Conservation (phyloP, 2,113 vertebrate genomes). For the Siniperca knerii region DNA sequence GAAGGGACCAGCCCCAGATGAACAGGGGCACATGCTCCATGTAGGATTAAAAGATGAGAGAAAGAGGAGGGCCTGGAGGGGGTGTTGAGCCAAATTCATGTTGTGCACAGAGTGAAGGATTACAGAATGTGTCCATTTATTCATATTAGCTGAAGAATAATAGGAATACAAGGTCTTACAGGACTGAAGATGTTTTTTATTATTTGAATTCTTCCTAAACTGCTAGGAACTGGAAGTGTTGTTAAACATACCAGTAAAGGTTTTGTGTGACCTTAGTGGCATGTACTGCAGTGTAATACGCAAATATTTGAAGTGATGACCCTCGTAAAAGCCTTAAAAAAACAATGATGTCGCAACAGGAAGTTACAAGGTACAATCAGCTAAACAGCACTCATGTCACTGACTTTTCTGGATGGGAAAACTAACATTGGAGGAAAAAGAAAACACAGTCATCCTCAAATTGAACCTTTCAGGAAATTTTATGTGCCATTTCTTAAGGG, state of each 20-base stretch:
- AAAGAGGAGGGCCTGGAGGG: neutral
- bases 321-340: conserved; percentile 45
- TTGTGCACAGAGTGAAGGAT: neutral
- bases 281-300: neutral
- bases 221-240: conserved; percentile 2
- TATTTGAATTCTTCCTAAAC: conserved; percentile 23
- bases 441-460: conserved; percentile 28
- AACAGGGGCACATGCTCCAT: conserved; percentile 1
- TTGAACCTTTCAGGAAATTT: conserved; percentile 57
- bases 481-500: conserved; percentile 57
- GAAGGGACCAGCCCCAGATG: conserved; percentile 51
- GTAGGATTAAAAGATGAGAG: conserved; percentile 35
- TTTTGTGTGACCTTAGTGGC: conserved; percentile 22
- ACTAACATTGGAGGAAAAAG: conserved; percentile 39
- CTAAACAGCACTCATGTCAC: conserved; percentile 39
- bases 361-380: conserved; percentile 34
- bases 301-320: conserved; percentile 33
- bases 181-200: neutral
- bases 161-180: neutral
- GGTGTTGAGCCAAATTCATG: neutral
- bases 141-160: neutral
- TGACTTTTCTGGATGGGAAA: conserved; percentile 47
- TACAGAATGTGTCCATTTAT: neutral
- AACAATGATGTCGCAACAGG: neutral
- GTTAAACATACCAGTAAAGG: conserved; percentile 3